Base-by-base conservation (phyloP, 2,888 invertebrate species). In the Fissipunctia ypsillon region DNA sequence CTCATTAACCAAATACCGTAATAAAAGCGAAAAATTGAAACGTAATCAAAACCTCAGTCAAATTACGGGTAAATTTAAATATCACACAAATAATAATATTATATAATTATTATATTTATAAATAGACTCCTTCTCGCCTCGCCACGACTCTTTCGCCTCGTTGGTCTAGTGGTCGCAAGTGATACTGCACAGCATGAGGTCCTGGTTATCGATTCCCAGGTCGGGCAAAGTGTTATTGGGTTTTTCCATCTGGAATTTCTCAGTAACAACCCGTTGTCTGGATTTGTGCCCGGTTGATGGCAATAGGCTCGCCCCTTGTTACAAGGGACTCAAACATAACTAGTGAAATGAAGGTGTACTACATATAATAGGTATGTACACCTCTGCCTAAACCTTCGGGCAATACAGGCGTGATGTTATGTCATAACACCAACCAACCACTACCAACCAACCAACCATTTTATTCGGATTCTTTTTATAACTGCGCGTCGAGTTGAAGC, bases 1-100 rank as follows among this genome's bases (percentile, higher is more conserved):
- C 82, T 80, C 84, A 82, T 84, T 84, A 84, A 45, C 72, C 69
- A 80, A 74, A 81, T 72, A 64, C 69, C 69, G 82, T 71, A 69
- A 69, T 85, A 85, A 84, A 84, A 84, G 35, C 48, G 76, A 69
- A 77, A 78, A 81, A 73, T 73, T 65, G 41, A 69, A 77, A 69
- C 68, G 80, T 81, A 78, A 81, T 73, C 73, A 78, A 48, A 73
- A 56, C 59, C 31, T 14, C n/a, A 43, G 61, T 68, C 22, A 14
- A 76, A 71, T 81, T 59, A 61, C 28, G 57, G 59, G 56, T 45
- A 28, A 60, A 82, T 74, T 81, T 69, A 78, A 74, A 70, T 77
- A 60, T 68, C 59, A 60, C 50, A 50, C 50, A 54, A 38, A 22
- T 22, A 10, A 25, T 16, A 19, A 25, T 31, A 35, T 71, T 31